Percentiles rank a stretch among this genome's conserved stretches.
Evolutionary conservation across 2,888 invertebrate genomes (phyloP).

Genomic region (Sphaerophoria taeniata): DNA sequence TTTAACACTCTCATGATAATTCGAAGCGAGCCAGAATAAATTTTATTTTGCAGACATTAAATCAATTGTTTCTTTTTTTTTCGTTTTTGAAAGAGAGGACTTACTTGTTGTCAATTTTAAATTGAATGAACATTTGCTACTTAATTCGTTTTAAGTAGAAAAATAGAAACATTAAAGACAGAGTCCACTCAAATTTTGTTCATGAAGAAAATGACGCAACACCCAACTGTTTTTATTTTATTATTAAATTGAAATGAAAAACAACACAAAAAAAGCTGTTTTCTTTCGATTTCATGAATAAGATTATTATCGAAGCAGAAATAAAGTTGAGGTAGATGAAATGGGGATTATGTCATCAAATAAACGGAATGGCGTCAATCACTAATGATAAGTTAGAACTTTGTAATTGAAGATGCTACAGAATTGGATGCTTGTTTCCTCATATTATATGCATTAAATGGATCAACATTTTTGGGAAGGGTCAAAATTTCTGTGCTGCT

Average conservation of each 20-base stretch:
- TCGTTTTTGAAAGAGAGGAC: background rate
- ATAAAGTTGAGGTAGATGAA: too few relatives aligned
- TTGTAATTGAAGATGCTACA: too few relatives aligned
- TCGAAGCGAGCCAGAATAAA: background rate
- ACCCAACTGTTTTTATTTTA: background rate
- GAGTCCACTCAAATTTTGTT: background rate
- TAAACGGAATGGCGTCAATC: too few relatives aligned
- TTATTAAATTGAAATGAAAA: background rate
- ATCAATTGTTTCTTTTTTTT: slow-evolving; percentile 8
- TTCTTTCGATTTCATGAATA: background rate
- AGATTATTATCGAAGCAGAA: too few relatives aligned
- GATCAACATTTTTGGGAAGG: too few relatives aligned
- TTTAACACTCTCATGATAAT: slow-evolving; percentile 5
- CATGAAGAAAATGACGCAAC: background rate
- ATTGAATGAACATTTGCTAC: slow-evolving; percentile 19
- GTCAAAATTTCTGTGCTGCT: too few relatives aligned
- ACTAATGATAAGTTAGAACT: too few relatives aligned
- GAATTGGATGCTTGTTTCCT: too few relatives aligned
- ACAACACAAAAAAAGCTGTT: slow-evolving; percentile 1
- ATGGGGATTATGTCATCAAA: too few relatives aligned
- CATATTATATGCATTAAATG: too few relatives aligned
- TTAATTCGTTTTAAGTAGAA: slow-evolving; percentile 22
- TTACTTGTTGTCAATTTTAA: slow-evolving; percentile 17
- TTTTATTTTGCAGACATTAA: slow-evolving; percentile 11
- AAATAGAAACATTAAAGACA: background rate